Conservation (phyloP, 2,113 vertebrate genomes). For the Corvus hawaiiensis region DNA sequence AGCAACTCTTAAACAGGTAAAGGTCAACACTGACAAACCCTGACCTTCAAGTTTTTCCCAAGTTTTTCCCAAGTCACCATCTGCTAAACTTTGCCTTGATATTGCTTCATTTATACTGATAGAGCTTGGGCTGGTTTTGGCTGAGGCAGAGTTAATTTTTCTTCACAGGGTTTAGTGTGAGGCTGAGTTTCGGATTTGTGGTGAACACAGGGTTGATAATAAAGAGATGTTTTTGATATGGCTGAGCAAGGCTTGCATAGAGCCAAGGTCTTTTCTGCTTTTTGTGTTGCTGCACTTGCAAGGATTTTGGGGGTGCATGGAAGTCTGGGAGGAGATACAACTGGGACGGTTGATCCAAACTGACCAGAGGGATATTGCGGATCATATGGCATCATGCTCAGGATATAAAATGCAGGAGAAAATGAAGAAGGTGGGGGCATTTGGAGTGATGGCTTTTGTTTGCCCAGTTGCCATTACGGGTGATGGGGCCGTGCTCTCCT, state of each 20-base stretch:
- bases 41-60: neutral
- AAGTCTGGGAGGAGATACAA: neutral
- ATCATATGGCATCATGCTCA: neutral
- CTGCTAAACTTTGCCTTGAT: neutral
- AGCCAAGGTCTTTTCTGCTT: neutral
- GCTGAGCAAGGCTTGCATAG: neutral
- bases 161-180: neutral
- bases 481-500: fast-evolving
- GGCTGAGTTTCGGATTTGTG: neutral
- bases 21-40: neutral
- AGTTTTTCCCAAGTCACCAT: neutral
- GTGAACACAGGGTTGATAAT: neutral
- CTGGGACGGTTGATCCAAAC: neutral
- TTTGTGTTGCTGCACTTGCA: fast-evolving
- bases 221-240: neutral
- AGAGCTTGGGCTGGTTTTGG: neutral
- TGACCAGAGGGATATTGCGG: neutral
- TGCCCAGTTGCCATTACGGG: neutral
- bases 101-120: neutral
- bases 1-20: neutral
- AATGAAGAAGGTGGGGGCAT: neutral
- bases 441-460: neutral
- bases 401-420: neutral
- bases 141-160: neutral
- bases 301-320: neutral